A percentile compares a stretch with the other conserved stretches of the same genome.
Evolutionary conservation across 2,797 vertebrate species (phyloP).

Genomic region (Oryzias sinensis): DNA sequence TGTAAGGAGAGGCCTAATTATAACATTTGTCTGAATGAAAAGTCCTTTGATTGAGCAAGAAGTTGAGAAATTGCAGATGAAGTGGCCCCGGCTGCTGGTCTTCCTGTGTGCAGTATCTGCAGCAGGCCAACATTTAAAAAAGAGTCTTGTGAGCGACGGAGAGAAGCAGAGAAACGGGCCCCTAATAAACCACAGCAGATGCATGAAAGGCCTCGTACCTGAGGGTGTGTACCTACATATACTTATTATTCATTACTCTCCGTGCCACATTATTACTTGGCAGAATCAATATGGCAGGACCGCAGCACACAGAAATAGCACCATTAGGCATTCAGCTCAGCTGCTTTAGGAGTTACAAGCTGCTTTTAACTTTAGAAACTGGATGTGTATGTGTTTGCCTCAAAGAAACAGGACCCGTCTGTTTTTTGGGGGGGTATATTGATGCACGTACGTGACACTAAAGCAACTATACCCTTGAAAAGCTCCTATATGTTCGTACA

Average conservation of each 20-base stretch:
- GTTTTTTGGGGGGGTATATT: conserved; percentile 19
- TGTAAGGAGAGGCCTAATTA: conserved; percentile 55
- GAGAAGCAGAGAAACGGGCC: conserved; percentile 21
- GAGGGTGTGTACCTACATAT: conserved; percentile 61
- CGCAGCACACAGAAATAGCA: conserved; percentile 53
- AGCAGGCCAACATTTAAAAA: conserved; percentile 44
- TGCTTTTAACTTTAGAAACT: conserved; percentile 59
- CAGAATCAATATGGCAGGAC: conserved; percentile 70
- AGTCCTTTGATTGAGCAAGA: conserved; percentile 49
- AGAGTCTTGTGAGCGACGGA: conserved; percentile 29
- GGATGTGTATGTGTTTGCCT: conserved; percentile 8
- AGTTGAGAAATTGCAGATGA: conserved; percentile 55
- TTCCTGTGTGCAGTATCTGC: conserved; percentile 24
- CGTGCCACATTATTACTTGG: conserved; percentile 69
- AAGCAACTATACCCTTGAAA: conserved; percentile 27
- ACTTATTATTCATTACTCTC: conserved; percentile 75
- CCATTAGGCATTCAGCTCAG: conserved; percentile 64
- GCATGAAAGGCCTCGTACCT: conserved; percentile 51
- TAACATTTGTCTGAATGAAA: conserved; percentile 30
- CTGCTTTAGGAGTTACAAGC: conserved; percentile 67
- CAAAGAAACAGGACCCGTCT: conserved; percentile 18
- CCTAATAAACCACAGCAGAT: conserved; percentile 64
- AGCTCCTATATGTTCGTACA: conserved; percentile 9
- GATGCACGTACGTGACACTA: conserved; percentile 13
- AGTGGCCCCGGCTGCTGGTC: conserved; percentile 27